A percentile compares a stretch with the other conserved stretches of the same genome.
Evolutionary conservation across 2,797 vertebrate genomes (phyloP).

Genomic region (Vipera latastei): DNA sequence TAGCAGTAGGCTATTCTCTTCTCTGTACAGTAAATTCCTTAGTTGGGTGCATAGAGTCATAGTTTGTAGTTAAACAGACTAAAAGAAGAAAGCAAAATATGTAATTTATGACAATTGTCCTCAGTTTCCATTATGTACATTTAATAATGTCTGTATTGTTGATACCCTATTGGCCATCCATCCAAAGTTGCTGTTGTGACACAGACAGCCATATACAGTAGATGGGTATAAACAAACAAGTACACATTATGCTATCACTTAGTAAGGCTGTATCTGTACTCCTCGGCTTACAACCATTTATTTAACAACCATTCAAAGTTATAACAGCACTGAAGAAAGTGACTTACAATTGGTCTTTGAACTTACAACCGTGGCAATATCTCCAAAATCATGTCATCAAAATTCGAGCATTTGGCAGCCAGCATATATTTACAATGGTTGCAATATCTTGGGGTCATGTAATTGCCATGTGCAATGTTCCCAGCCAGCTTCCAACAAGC

Average conservation of each 20-base stretch:
- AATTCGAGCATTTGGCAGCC: not conserved
- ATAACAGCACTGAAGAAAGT: not conserved
- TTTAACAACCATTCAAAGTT: not conserved
- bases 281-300: not conserved
- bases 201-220: not conserved
- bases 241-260: not conserved
- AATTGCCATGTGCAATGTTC: not conserved
- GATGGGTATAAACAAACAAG: not conserved
- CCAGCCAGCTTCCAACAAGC: not conserved
- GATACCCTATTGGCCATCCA: not conserved
- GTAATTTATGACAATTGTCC: not conserved
- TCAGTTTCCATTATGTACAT: not conserved
- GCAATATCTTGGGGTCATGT: not conserved
- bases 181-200: not conserved
- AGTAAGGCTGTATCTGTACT: not conserved
- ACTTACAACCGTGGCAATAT: not conserved
- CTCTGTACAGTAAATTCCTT: not conserved
- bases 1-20: not conserved
- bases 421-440: not conserved
- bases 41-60: not conserved
- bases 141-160: not conserved
- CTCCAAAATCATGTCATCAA: not conserved
- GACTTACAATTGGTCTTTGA: not conserved
- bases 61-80: not conserved
- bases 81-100: slow-evolving; percentile 9